Conservation (phyloP, 2,797 vertebrate genomes). For the Scleropages formosus region DNA sequence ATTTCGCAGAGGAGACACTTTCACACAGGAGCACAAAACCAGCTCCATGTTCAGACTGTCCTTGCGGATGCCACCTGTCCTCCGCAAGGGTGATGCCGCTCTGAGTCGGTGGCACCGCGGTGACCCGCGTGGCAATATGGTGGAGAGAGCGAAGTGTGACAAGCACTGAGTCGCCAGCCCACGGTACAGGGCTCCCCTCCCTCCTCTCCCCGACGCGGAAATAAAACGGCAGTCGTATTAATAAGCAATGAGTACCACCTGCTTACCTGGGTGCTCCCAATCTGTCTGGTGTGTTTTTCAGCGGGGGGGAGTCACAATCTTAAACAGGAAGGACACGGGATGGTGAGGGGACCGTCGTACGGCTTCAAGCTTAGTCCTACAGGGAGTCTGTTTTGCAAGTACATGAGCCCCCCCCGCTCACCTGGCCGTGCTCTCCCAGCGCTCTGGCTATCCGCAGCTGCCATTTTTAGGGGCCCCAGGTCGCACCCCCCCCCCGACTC, state of each 20-base stretch:
- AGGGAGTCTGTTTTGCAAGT: no score
- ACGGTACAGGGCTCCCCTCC: background rate
- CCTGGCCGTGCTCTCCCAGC: no score
- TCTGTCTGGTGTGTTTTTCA: slow-evolving; percentile 17
- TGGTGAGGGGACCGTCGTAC: background rate
- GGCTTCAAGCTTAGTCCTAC: no score
- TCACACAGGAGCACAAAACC: slow-evolving; percentile 7
- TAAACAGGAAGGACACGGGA: background rate
- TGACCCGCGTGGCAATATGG: no score
- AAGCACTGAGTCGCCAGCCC: background rate
- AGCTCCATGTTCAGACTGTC: background rate
- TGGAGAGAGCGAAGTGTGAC: background rate
- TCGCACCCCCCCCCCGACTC: no score
- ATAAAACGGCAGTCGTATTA: slow-evolving; percentile 37
- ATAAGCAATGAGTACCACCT: slow-evolving; percentile 47
- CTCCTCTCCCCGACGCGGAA: background rate
- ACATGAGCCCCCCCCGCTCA: no score
- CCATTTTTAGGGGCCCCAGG: no score
- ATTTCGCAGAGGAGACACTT: background rate
- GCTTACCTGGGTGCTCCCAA: slow-evolving; percentile 32
- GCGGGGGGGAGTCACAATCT: background rate
- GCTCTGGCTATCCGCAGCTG: no score
- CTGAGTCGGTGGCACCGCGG: no score
- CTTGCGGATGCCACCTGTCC: background rate
- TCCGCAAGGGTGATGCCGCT: no score